Conservation (phyloP, 23 tunicate species). For the Aplidium turbinatum region DNA sequence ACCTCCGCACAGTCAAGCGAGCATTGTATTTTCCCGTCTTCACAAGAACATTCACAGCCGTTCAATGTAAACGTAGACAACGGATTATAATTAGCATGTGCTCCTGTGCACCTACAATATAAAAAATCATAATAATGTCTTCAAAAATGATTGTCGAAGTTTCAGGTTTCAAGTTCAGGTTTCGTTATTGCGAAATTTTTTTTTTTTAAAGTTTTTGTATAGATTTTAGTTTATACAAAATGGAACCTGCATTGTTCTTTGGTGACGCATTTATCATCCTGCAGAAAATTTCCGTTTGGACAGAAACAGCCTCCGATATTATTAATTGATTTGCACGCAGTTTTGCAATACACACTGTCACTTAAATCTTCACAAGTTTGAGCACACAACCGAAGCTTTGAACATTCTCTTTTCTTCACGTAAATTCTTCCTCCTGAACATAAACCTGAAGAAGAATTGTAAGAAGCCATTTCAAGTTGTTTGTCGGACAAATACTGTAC, state of each 20-base stretch:
- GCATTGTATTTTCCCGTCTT: slow-evolving; percentile 40
- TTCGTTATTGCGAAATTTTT: too few relatives aligned
- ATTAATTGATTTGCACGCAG: slow-evolving; percentile 25
- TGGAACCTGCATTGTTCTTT: slow-evolving; percentile 63
- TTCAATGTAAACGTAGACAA: slow-evolving; percentile 13
- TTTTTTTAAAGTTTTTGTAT: too few relatives aligned
- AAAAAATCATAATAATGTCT: not conserved
- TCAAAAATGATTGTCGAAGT: not conserved
- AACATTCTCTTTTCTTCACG: slow-evolving; percentile 34
- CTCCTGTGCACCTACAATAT: slow-evolving; percentile 41
- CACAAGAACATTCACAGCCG: slow-evolving; percentile 56
- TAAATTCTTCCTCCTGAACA: slow-evolving; percentile 43
- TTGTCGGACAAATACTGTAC: too few relatives aligned
- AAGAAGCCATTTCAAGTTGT: too few relatives aligned
- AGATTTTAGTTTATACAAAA: too few relatives aligned
- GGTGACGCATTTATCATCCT: slow-evolving; percentile 70
- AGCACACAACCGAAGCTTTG: slow-evolving; percentile 35
- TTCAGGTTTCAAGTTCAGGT: too few relatives aligned
- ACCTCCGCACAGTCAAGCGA: slow-evolving; percentile 19
- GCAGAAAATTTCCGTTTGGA: slow-evolving; percentile 30
- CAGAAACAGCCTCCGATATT: slow-evolving; percentile 69
- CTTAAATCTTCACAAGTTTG: slow-evolving; percentile 68
- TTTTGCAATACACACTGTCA: slow-evolving; percentile 39
- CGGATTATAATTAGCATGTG: slow-evolving; percentile 20
- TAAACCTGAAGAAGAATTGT: too few relatives aligned